Base-by-base conservation (phyloP, 2,797 vertebrate genomes). In the Rhabdomys pumilio region DNA sequence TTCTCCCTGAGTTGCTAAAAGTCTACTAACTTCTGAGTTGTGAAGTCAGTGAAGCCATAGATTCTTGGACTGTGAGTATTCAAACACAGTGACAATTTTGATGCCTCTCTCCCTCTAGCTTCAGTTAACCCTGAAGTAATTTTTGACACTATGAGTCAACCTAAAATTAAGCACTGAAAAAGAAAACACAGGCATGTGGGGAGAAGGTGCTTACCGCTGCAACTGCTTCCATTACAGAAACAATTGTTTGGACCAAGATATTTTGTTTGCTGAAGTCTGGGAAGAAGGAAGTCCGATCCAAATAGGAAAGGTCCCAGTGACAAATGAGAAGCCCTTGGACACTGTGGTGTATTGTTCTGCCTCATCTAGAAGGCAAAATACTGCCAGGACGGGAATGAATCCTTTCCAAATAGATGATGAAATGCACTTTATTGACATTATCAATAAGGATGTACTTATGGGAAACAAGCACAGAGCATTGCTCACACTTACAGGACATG, bases 381-480 rank as follows among this genome's bases (percentile, higher is more conserved):
- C 69, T 96, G 85, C 83, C 75, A 1, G 90, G n/a, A 53, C 31
- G 10, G 96, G 93, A 9, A 4, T 14, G 12, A 94, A 96, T 29
- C 34, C 75, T 89, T 90, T 98, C 97, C 98, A 98, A 97, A 90
- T 69, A 41, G 76, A 85, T 97, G 97, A 97, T 97, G 97, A 95
- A 98, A 97, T 96, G 47, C 29, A 88, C 95, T 96, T 95, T 97
- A 97, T 96, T 98, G 96, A 97, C 97, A 97, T 97, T 97, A 98
- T 97, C 96, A 97, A 92, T 97, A 97, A 97, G 95, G 92, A 95
- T 96, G 84, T 97, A 96, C 91, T 97, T 95, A 96, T 95, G 94
- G 87, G 91, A 96, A 97, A 92, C 83, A 97, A 93, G 91, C 38
- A 75, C 44, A 47, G 92, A 94, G 38, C 44, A 38, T 41, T 89